A percentile compares a stretch with the other conserved stretches of the same genome.
phyloP scores from a whole-genome alignment of 2,797 vertebrate species.

The Arrhamphus sclerolepis region DNA sequence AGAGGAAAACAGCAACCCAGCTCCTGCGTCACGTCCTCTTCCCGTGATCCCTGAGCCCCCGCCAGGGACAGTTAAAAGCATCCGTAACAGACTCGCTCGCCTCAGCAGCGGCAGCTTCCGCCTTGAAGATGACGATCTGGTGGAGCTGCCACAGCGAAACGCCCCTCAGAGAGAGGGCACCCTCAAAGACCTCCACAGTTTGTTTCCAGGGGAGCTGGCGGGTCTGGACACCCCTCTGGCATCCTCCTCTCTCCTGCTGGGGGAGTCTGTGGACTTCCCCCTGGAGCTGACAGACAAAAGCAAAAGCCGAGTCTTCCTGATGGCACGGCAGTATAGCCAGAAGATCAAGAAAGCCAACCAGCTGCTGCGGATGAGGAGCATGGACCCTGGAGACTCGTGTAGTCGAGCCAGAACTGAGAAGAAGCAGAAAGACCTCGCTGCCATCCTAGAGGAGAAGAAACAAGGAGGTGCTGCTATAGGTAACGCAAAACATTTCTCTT shows the following conservation, averaged over 20 bases:
- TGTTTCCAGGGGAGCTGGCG: slow-evolving; percentile 83
- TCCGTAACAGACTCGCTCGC: slow-evolving; percentile 82
- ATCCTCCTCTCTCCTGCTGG: slow-evolving; percentile 78
- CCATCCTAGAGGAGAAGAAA: slow-evolving; percentile 96
- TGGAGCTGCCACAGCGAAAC: slow-evolving; percentile 69
- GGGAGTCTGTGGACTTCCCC: slow-evolving; percentile 75
- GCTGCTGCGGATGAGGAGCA: slow-evolving; percentile 91
- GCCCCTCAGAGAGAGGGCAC: slow-evolving; percentile 62
- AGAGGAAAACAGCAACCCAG: slow-evolving; percentile 56
- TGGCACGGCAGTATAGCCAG: slow-evolving; percentile 98
- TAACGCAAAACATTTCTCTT: slow-evolving; percentile 62
- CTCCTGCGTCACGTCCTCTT: slow-evolving; percentile 44
- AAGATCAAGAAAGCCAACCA: slow-evolving; percentile 99
- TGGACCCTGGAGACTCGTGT: slow-evolving; percentile 86
- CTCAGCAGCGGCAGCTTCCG: slow-evolving; percentile 84
- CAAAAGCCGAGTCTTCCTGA: slow-evolving; percentile 92
- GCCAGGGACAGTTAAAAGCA: slow-evolving; percentile 78
- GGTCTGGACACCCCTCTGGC: slow-evolving; percentile 81
- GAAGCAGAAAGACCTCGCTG: slow-evolving; percentile 90
- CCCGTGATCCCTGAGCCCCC: slow-evolving; percentile 78
- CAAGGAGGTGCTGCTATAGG: slow-evolving; percentile 96
- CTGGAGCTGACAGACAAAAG: slow-evolving; percentile 86
- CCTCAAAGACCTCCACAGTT: slow-evolving; percentile 73
- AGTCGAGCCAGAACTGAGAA: slow-evolving; percentile 79
- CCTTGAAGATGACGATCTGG: slow-evolving; percentile 82